Evolutionary conservation across 2,797 vertebrate species (phyloP).

Genomic region (Lophius americanus): DNA sequence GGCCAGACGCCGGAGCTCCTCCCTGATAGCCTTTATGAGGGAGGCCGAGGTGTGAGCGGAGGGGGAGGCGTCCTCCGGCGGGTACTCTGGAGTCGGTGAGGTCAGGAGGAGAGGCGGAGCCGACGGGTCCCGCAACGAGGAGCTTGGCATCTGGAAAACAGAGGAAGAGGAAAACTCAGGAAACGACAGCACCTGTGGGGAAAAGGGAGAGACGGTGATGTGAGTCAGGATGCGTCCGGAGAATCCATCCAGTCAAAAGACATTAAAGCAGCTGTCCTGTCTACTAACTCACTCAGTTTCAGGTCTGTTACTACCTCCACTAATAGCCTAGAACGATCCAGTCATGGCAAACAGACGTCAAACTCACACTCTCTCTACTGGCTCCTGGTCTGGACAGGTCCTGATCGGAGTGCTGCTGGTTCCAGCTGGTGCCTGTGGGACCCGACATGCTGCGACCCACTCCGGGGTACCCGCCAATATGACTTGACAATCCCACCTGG

Average conservation of each 20-base stretch:
- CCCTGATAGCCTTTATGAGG: constrained; percentile 97
- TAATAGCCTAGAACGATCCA: no score
- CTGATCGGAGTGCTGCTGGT: constrained; percentile 88
- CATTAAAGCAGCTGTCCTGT: no score
- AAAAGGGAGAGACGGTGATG: neutral
- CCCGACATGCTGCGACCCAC: constrained; percentile 89
- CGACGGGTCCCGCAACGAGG: constrained; percentile 86
- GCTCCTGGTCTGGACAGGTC: constrained; percentile 82
- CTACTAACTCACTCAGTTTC: no score
- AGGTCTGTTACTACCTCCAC: no score
- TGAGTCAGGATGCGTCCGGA: neutral
- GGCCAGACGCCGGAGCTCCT: constrained; percentile 95
- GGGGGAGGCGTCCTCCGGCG: constrained; percentile 91
- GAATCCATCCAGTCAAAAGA: no score
- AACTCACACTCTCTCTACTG: constrained; percentile 91
- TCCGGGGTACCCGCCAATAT: constrained; percentile 88
- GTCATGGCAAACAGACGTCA: neutral
- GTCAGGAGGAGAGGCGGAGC: constrained; percentile 88
- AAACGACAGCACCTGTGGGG: constrained; percentile 84
- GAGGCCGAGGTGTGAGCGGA: constrained; percentile 94
- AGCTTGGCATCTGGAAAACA: constrained; percentile 93
- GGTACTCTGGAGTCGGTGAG: constrained; percentile 87
- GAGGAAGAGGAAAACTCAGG: constrained; percentile 92
- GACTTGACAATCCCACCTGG: constrained; percentile 94
- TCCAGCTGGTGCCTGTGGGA: constrained; percentile 90